Percentiles rank a stretch among this genome's conserved stretches.
Conservation (phyloP, 2,113 vertebrate species). For the Myotis davidii region DNA sequence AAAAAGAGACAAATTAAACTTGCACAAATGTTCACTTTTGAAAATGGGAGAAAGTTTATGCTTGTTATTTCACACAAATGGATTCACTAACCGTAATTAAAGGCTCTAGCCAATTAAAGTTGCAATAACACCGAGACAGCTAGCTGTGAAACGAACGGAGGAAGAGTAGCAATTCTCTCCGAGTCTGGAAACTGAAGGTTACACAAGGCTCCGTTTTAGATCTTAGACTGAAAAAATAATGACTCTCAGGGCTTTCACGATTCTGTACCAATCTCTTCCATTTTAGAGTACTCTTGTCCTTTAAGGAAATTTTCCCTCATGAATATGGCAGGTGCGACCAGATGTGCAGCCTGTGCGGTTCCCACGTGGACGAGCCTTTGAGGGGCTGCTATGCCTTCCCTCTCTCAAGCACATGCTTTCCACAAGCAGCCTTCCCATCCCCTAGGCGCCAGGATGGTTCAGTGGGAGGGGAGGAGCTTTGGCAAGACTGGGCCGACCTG, state of each 20-base stretch:
- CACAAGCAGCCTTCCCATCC: background rate
- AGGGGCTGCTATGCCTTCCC: background rate
- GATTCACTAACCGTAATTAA: conserved; percentile 61
- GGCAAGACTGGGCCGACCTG: background rate
- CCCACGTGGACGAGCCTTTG: background rate
- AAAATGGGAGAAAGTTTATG: conserved; percentile 50
- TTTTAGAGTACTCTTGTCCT: background rate
- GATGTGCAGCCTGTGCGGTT: background rate
- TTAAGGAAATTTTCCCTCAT: background rate
- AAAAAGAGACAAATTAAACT: background rate
- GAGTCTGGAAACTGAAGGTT: background rate
- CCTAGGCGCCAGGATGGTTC: background rate
- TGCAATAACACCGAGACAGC: conserved; percentile 38
- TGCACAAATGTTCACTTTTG: conserved; percentile 53
- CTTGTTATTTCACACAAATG: conserved; percentile 62
- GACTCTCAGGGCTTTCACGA: background rate
- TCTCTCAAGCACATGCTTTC: background rate
- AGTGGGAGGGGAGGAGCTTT: background rate
- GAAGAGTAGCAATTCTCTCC: conserved; percentile 13
- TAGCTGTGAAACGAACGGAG: conserved; percentile 45
- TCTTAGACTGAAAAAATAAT: background rate
- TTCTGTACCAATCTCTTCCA: background rate
- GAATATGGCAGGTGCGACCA: background rate
- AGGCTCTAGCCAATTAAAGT: conserved; percentile 45
- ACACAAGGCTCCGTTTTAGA: background rate